A percentile compares a stretch with the other conserved stretches of the same genome.
Evolutionary conservation across 2,888 invertebrate genomes (phyloP).

Genomic region (Cetonia aurata): DNA sequence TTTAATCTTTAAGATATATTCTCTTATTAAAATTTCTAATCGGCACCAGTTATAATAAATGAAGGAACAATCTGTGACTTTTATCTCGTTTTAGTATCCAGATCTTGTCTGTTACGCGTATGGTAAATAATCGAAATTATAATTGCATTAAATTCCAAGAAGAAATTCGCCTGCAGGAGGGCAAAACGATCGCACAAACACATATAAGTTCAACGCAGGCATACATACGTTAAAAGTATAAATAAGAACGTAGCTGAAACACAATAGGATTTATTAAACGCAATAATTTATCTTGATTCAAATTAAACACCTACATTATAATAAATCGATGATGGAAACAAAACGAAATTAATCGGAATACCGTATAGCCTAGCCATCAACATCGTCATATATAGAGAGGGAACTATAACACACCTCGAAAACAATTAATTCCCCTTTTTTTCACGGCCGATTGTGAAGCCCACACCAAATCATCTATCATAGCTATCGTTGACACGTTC

Average conservation of each 20-base stretch:
- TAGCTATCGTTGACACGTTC: constrained; percentile 67
- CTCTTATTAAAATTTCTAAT: too few relatives aligned
- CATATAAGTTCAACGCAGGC: not conserved
- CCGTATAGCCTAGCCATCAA: constrained; percentile 56
- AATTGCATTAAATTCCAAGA: constrained; percentile 10
- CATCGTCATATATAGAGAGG: constrained; percentile 28
- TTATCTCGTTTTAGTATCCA: too few relatives aligned
- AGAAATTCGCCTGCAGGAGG: constrained; percentile 3
- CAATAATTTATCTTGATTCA: constrained; percentile 54
- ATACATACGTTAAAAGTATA: constrained; percentile 21
- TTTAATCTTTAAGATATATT: too few relatives aligned
- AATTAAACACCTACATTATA: constrained; percentile 64
- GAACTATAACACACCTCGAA: constrained; percentile 64
- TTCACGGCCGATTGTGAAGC: constrained; percentile 63
- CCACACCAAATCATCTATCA: constrained; percentile 68
- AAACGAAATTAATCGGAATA: constrained; percentile 64
- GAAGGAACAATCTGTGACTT: too few relatives aligned
- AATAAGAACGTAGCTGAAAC: constrained; percentile 23
- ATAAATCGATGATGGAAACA: constrained; percentile 65
- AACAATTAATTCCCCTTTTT: constrained; percentile 67
- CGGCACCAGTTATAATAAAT: too few relatives aligned
- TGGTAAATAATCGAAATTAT: too few relatives aligned
- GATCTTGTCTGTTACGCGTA: too few relatives aligned
- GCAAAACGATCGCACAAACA: not conserved
- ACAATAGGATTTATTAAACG: constrained; percentile 41